These are phyloP conservation scores for Zaprionus bogoriensis DNA, from an alignment of 2,888 invertebrate species.

Conservation along the genomic window DNA sequence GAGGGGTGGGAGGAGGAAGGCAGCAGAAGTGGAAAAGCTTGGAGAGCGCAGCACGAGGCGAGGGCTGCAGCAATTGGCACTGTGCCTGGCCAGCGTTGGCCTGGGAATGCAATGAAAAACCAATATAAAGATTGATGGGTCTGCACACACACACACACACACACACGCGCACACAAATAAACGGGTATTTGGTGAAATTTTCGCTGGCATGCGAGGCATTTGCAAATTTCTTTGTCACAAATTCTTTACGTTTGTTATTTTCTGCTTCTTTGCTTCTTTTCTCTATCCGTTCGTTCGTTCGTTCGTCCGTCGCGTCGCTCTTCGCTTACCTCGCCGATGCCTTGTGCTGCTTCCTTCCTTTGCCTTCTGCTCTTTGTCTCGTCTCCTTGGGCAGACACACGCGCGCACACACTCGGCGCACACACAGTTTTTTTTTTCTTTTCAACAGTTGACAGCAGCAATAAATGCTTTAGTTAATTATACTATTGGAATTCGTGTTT, in stretches of 20 bases:
- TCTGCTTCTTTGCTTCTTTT: constrained; percentile 12
- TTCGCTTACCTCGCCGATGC: constrained; percentile 44
- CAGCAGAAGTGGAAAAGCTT: constrained; percentile 1
- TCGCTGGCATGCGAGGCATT: constrained; percentile 16
- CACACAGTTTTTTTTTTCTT: too few species aligned
- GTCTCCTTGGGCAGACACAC: constrained; percentile 20
- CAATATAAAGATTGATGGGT: constrained; percentile 38
- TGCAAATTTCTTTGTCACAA: constrained; percentile 49
- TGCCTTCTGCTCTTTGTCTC: not conserved
- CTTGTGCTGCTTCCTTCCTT: not conserved
- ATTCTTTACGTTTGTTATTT: constrained; percentile 31
- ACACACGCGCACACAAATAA: not conserved
- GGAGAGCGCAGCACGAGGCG: constrained; percentile 8
- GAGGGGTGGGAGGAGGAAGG: constrained; percentile 22
- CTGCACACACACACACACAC: not conserved
- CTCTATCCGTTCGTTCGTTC: constrained; percentile 42
- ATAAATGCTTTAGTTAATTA: not conserved
- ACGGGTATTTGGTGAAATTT: constrained; percentile 16
- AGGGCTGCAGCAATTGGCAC: constrained; percentile 52
- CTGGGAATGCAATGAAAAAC: constrained; percentile 18
- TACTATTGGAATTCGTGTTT: constrained; percentile 9
- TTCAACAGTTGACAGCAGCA: too few species aligned
- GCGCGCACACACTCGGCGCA: constrained; percentile 20
- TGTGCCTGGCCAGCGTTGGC: constrained; percentile 37
- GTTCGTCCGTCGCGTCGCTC: constrained; percentile 53